Conservation (phyloP, 2,113 vertebrate genomes). For the Otolemur garnettii region DNA sequence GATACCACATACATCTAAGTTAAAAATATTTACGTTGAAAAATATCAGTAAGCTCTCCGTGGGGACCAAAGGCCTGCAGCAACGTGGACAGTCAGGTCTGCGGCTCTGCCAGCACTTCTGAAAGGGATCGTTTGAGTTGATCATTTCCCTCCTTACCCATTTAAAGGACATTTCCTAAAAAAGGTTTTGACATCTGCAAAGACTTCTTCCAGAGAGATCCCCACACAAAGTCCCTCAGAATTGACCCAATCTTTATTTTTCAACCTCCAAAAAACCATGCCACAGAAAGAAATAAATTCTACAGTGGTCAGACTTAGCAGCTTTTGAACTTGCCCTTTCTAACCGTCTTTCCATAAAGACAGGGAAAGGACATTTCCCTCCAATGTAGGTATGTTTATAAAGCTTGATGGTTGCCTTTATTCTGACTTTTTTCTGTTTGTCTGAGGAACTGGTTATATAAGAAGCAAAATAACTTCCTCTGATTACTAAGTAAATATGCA, state of each 20-base stretch:
- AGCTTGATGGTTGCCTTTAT: neutral
- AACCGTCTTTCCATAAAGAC: neutral
- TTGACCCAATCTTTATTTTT: neutral
- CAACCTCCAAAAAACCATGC: neutral
- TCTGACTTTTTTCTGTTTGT: neutral
- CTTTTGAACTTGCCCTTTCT: neutral
- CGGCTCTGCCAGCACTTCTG: neutral
- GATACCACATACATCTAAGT: neutral
- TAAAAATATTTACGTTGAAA: neutral
- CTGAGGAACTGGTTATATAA: constrained; percentile 8
- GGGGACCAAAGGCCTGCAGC: neutral
- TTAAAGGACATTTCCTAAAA: neutral
- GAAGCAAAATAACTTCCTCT: constrained; percentile 47
- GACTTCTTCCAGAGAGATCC: neutral
- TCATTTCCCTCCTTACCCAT: neutral
- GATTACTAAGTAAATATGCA: constrained; percentile 44
- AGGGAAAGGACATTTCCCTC: neutral
- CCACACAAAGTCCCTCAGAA: neutral
- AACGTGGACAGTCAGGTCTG: neutral
- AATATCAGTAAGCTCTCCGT: neutral
- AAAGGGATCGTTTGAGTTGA: neutral
- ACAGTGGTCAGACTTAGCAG: neutral
- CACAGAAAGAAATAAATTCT: neutral
- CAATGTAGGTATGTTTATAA: neutral
- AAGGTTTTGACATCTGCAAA: neutral